A percentile compares a stretch with the other conserved stretches of the same genome.
phyloP scores from a whole-genome alignment of 2,797 vertebrate genomes.

The Clarias laeviceps region DNA sequence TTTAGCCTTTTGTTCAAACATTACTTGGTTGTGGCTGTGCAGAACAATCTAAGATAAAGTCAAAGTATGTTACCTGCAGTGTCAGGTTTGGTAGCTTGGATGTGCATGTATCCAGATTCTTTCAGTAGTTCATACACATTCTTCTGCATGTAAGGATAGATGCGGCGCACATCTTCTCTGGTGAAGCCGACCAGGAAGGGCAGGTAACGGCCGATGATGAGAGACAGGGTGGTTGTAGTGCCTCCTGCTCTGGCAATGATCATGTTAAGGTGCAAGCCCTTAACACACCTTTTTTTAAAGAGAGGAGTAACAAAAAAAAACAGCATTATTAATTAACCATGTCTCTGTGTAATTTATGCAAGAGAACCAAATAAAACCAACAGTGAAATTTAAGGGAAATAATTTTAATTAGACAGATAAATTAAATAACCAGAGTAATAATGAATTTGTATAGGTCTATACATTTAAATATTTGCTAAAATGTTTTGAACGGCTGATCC shows the following conservation, averaged over 20 bases:
- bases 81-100: conserved; percentile 90
- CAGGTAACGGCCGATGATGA: conserved; percentile 80
- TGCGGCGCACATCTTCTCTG: conserved; percentile 76
- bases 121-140: conserved; percentile 69
- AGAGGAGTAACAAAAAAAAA: background rate
- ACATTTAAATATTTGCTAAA: background rate
- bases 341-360: background rate
- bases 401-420: too few relatives aligned
- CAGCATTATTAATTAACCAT: background rate
- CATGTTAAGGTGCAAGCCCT: conserved; percentile 84
- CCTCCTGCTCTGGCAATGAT: background rate
- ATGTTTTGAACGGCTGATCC: background rate
- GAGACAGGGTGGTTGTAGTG: conserved; percentile 63
- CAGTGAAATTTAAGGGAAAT: background rate
- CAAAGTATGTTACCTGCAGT: conserved; percentile 75
- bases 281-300: conserved; percentile 73
- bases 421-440: too few relatives aligned
- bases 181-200: conserved; percentile 85
- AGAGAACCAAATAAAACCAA: background rate
- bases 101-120: conserved; percentile 87
- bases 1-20: background rate
- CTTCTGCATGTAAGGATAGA: conserved; percentile 78
- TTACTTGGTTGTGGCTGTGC: too few relatives aligned
- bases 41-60: background rate
- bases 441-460: too few relatives aligned